These are phyloP conservation scores for Tiliacea citrago DNA, from an alignment of 2,888 invertebrate species.

Conservation along the genomic window DNA sequence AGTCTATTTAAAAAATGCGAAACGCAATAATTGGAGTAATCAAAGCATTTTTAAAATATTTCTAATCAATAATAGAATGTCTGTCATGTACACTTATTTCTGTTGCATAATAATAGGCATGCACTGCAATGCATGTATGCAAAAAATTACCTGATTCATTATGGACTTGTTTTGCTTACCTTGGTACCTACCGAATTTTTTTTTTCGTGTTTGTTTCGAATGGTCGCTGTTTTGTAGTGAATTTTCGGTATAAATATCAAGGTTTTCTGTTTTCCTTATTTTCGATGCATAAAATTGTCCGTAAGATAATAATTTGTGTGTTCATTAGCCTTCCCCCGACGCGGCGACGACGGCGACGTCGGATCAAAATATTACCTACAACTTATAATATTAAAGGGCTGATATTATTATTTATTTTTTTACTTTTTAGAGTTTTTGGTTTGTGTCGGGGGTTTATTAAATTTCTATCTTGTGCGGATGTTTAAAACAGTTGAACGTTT, in stretches of 20 bases:
- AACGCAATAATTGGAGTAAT: neutral
- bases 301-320: neutral
- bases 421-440: too few relatives aligned
- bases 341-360: too few relatives aligned
- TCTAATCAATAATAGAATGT: neutral
- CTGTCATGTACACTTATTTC: neutral
- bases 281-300: neutral
- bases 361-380: too few relatives aligned
- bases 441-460: too few relatives aligned
- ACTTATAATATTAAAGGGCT: too few relatives aligned
- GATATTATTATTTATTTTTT: too few relatives aligned
- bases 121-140: neutral
- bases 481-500: neutral
- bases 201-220: slow-evolving; percentile 14
- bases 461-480: neutral
- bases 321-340: too few relatives aligned
- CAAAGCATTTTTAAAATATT: too few relatives aligned
- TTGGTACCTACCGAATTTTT: neutral
- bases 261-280: slow-evolving; percentile 16
- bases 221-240: slow-evolving; percentile 5
- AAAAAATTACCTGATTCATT: neutral
- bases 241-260: neutral
- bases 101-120: neutral
- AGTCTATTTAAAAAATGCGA: neutral
- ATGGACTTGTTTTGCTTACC: neutral